Conservation (phyloP, 2,113 vertebrate genomes). For the Seriola dumerili region DNA sequence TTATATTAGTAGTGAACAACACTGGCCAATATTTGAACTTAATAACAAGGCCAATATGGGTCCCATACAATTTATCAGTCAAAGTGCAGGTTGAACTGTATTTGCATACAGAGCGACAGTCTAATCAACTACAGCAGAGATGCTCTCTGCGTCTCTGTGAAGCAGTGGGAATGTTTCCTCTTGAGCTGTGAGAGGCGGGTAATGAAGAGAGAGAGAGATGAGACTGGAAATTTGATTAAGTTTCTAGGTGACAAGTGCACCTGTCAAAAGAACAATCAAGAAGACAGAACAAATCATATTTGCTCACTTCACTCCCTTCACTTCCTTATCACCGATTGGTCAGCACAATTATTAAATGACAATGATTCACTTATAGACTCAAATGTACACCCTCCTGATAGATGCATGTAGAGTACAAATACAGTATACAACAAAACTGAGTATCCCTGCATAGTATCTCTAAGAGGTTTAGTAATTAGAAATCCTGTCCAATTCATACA, state of each 20-base stretch:
- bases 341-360: background rate
- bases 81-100: background rate
- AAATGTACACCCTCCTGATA: background rate
- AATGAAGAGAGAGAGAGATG: constrained; percentile 48
- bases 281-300: constrained; percentile 34
- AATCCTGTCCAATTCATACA: background rate
- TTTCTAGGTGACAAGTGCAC: constrained; percentile 38
- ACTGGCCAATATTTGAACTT: background rate
- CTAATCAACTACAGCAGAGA: constrained; percentile 46
- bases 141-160: constrained; percentile 27
- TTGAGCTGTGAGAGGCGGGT: constrained; percentile 42
- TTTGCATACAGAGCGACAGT: constrained; percentile 54
- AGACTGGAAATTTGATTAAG: constrained; percentile 56
- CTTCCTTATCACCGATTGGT: background rate
- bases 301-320: constrained; percentile 8
- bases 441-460: background rate
- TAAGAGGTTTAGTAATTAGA: background rate
- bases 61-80: background rate
- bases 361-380: background rate
- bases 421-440: background rate
- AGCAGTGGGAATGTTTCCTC: constrained; percentile 45
- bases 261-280: constrained; percentile 45
- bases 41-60: background rate
- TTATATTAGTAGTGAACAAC: background rate
- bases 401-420: background rate